These are phyloP conservation scores for Thaumetopoea pityocampa DNA, from an alignment of 1,140 invertebrate genomes.

Conservation along the genomic window DNA sequence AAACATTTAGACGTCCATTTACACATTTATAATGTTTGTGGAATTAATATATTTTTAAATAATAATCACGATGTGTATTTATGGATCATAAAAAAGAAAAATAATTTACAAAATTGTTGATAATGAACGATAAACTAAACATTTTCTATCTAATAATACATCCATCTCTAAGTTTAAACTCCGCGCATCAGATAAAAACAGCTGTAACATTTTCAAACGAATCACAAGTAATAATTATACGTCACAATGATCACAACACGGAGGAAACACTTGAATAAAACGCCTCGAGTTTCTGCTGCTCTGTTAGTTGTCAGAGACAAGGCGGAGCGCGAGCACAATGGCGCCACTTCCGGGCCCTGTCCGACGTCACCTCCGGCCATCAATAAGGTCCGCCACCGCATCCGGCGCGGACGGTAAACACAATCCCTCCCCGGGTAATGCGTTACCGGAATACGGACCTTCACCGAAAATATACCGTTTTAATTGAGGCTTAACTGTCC, in stretches of 20 bases:
- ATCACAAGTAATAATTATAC: not conserved
- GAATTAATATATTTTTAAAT: no score
- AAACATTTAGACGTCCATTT: no score
- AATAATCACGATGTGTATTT: no score
- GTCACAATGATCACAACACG: not conserved
- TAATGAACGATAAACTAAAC: no score
- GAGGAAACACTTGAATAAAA: constrained; percentile 4
- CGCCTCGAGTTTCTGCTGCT: constrained; percentile 5
- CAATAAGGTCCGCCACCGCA: constrained; percentile 25
- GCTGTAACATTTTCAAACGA: not conserved
- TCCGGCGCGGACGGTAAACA: constrained; percentile 14
- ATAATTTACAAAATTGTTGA: no score
- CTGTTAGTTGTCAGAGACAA: constrained; percentile 11
- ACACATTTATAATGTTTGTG: no score
- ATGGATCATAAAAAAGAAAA: no score
- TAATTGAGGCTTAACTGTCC: not conserved
- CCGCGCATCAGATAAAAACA: no score
- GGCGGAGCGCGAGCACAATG: constrained; percentile 17
- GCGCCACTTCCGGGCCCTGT: constrained; percentile 18
- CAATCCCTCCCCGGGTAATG: not conserved
- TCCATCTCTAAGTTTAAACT: no score
- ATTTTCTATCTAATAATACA: no score
- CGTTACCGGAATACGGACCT: not conserved
- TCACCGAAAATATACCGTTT: not conserved
- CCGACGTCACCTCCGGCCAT: constrained; percentile 34